phyloP scores from a whole-genome alignment of 2,888 invertebrate genomes.

The Drosophila melanosoma region DNA sequence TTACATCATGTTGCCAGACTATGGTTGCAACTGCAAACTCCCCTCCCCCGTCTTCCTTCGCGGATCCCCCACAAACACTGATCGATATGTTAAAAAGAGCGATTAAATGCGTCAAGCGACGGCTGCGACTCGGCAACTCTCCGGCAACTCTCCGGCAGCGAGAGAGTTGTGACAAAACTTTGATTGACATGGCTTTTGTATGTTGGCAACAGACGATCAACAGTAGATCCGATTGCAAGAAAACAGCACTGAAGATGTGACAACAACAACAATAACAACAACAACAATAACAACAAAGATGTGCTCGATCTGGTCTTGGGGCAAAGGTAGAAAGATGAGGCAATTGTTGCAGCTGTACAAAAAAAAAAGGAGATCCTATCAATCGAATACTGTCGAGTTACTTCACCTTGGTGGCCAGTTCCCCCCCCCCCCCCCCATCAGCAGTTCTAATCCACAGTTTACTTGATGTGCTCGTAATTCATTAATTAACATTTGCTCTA shows the following conservation, averaged over 20 bases:
- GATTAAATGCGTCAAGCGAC: slow-evolving; percentile 72
- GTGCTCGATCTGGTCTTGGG: neutral
- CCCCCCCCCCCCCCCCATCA: neutral
- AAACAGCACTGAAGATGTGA: slow-evolving; percentile 40
- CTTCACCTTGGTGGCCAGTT: neutral
- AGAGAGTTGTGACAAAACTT: slow-evolving; percentile 69
- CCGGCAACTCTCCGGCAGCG: slow-evolving; percentile 3
- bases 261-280: slow-evolving; percentile 27
- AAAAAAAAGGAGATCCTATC: slow-evolving; percentile 45
- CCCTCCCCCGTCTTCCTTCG: neutral
- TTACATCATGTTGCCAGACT: slow-evolving; percentile 26
- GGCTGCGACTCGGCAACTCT: slow-evolving; percentile 37
- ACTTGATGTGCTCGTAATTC: neutral
- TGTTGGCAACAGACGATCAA: slow-evolving; percentile 44
- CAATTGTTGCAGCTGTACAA: slow-evolving; percentile 60
- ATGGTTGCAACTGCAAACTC: slow-evolving; percentile 14
- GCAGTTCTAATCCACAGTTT: slow-evolving; percentile 4
- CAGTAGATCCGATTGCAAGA: slow-evolving; percentile 46
- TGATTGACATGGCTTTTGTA: slow-evolving; percentile 77
- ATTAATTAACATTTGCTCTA: slow-evolving; percentile 15
- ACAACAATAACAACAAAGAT: neutral
- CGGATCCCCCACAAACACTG: slow-evolving; percentile 24
- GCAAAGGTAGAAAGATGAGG: slow-evolving; percentile 36
- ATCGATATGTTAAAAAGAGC: slow-evolving; percentile 78
- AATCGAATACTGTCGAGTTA: slow-evolving; percentile 18